phyloP scores from a whole-genome alignment of 1,140 invertebrate species.

The Musca domestica region DNA sequence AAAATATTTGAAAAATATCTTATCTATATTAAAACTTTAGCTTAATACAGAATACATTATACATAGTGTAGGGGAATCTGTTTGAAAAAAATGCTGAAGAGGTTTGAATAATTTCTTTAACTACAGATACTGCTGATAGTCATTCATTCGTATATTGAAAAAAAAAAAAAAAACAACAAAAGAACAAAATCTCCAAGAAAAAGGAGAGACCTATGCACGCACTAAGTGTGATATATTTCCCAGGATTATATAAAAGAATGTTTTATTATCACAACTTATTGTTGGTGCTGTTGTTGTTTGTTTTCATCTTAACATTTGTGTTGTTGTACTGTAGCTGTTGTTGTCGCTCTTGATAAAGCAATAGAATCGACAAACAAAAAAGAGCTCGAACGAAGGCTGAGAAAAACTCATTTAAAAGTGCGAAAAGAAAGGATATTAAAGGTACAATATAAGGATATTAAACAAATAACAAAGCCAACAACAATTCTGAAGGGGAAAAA shows the following conservation, averaged over 20 bases:
- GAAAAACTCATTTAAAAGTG: constrained; percentile 20
- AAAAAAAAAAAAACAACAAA: background rate
- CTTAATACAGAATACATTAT: no score
- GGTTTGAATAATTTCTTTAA: constrained; percentile 9
- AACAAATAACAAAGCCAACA: constrained; percentile 4
- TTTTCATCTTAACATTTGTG: background rate
- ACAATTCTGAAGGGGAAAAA: background rate
- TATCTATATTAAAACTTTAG: no score
- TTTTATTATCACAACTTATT: constrained; percentile 25
- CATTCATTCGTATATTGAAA: background rate
- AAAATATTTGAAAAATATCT: no score
- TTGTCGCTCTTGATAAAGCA: background rate
- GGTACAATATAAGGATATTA: constrained; percentile 21
- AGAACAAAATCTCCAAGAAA: background rate
- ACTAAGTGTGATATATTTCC: constrained; percentile 54
- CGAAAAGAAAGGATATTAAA: constrained; percentile 22
- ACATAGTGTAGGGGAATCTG: no score
- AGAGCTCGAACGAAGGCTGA: no score
- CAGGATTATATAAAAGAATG: constrained; percentile 53
- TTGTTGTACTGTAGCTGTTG: constrained; percentile 6
- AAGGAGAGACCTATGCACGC: constrained; percentile 28
- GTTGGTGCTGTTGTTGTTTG: no score
- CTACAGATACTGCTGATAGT: constrained; percentile 16
- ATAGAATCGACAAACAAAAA: constrained; percentile 1
- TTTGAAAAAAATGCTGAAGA: background rate